These are phyloP conservation scores for Lampropteryx suffumata DNA, from an alignment of 2,888 invertebrate genomes.

Conservation along the genomic window DNA sequence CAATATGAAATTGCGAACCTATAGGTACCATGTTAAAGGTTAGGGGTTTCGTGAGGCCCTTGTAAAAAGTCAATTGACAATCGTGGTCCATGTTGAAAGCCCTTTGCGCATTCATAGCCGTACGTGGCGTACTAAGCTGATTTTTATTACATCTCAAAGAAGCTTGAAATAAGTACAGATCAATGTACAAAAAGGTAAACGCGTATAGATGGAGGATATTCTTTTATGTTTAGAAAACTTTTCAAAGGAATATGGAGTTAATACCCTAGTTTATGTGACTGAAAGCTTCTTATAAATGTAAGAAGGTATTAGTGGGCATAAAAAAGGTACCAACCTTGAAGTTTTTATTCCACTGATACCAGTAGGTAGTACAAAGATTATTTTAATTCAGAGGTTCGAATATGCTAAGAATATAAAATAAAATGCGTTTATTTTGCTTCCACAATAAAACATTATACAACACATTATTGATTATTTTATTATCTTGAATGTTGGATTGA, in stretches of 20 bases:
- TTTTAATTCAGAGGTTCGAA: not conserved
- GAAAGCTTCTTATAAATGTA: conserved; percentile 5
- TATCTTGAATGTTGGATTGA: too few species aligned
- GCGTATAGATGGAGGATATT: conserved; percentile 52
- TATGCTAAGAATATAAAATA: too few species aligned
- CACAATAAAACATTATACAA: too few species aligned
- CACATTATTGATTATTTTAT: too few species aligned
- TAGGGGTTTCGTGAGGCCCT: too few species aligned
- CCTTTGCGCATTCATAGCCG: conserved; percentile 48
- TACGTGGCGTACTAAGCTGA: conserved; percentile 70
- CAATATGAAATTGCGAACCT: too few species aligned
- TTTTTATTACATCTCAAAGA: conserved; percentile 76
- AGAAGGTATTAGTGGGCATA: not conserved
- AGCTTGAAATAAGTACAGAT: conserved; percentile 64
- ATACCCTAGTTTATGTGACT: conserved; percentile 13
- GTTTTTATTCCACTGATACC: too few species aligned
- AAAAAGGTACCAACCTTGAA: too few species aligned
- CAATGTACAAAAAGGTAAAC: conserved; percentile 58
- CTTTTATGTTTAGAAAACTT: conserved; percentile 34
- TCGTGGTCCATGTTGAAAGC: not conserved
- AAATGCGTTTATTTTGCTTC: too few species aligned
- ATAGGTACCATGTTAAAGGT: too few species aligned
- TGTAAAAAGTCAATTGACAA: not conserved
- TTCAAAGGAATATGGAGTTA: conserved; percentile 35
- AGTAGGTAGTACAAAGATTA: too few species aligned